Conservation (phyloP, 2,888 invertebrate genomes). For the Tipula helvola region DNA sequence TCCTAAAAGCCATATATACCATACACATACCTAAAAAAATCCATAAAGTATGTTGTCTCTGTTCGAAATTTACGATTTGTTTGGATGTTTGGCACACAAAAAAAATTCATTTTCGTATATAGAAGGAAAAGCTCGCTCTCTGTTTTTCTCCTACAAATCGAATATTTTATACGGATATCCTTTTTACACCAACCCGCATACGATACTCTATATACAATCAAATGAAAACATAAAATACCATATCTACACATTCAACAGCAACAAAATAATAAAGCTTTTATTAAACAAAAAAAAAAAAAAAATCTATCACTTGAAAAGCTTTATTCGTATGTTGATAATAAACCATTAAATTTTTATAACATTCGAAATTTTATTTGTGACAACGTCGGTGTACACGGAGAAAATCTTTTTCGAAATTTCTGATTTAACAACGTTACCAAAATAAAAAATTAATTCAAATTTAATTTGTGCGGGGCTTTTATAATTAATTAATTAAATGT, state of each 20-base stretch:
- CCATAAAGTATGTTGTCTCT: conserved; percentile 10
- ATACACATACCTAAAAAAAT: background rate
- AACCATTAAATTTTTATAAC: conserved; percentile 9
- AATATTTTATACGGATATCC: background rate
- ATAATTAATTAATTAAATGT: background rate
- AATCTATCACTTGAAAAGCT: background rate
- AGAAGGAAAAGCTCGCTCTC: background rate
- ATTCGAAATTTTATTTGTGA: conserved; percentile 4
- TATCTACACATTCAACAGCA: conserved; percentile 1
- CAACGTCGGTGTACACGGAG: background rate
- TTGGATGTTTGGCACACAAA: background rate
- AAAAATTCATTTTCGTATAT: background rate
- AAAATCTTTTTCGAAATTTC: background rate
- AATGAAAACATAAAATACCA: background rate
- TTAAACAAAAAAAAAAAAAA: background rate
- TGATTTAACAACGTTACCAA: background rate
- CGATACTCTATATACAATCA: background rate
- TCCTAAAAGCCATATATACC: background rate
- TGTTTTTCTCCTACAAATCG: background rate
- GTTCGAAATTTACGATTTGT: conserved; percentile 10
- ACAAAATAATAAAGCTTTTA: background rate
- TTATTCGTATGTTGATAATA: background rate
- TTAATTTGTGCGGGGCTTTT: background rate
- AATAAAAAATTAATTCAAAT: background rate
- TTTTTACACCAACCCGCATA: background rate